Evolutionary conservation across 2,888 invertebrate species (phyloP).

Genomic region (Serripes groenlandicus): DNA sequence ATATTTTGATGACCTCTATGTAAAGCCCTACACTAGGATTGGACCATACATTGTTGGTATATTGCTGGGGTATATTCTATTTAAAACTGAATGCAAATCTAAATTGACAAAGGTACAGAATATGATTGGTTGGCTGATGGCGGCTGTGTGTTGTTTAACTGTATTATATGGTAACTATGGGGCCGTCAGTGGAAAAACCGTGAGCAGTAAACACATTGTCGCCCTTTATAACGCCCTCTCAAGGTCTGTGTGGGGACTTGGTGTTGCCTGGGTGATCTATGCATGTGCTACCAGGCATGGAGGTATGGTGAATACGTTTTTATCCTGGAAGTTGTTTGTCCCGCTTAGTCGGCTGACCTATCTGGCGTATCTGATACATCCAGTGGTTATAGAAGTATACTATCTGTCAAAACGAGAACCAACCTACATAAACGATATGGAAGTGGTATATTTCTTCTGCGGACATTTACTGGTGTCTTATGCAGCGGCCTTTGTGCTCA

Average conservation of each 20-base stretch:
- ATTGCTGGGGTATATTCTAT: conserved; percentile 55
- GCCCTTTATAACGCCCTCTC: conserved; percentile 86
- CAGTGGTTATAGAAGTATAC: conserved; percentile 64
- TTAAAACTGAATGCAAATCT: conserved; percentile 47
- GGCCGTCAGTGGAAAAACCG: conserved; percentile 75
- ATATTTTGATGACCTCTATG: conserved; percentile 55
- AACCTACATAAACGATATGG: conserved; percentile 51
- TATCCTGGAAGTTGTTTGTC: conserved; percentile 74
- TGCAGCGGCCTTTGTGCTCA: conserved; percentile 68
- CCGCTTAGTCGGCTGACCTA: conserved; percentile 76
- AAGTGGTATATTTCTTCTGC: conserved; percentile 62
- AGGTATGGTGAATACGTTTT: conserved; percentile 80
- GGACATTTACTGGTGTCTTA: conserved; percentile 60
- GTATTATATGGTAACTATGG: conserved; percentile 84
- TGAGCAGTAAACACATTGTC: conserved; percentile 68
- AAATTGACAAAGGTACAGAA: conserved; percentile 45
- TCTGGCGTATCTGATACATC: conserved; percentile 74
- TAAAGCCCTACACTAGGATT: conserved; percentile 54
- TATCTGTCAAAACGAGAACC: conserved; percentile 41
- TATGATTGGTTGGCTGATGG: conserved; percentile 81
- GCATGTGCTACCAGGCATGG: conserved; percentile 88
- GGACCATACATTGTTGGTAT: conserved; percentile 61
- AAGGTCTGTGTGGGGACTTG: conserved; percentile 87
- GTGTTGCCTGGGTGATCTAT: conserved; percentile 88
- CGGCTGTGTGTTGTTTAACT: conserved; percentile 75